A percentile compares a stretch with the other conserved stretches of the same genome.
These are phyloP conservation scores for Epinephelus coioides DNA, from an alignment of 2,797 vertebrate genomes.

Conservation along the genomic window DNA sequence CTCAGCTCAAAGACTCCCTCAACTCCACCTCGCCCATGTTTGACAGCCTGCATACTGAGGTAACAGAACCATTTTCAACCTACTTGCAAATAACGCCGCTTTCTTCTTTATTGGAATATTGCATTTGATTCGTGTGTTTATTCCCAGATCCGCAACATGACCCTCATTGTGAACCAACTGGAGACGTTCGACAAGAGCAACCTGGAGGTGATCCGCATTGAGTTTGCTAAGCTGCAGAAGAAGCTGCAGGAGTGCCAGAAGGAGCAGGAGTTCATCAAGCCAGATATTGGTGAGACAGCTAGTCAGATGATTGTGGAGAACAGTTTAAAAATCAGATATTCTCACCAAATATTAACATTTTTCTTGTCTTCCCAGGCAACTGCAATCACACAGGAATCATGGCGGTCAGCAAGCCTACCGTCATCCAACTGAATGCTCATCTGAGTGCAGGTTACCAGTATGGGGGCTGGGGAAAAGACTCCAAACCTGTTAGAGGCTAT, in stretches of 20 bases:
- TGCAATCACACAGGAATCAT: conserved; percentile 81
- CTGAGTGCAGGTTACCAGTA: conserved; percentile 41
- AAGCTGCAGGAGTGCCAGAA: conserved; percentile 81
- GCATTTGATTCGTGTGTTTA: conserved; percentile 2
- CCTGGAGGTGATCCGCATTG: conserved; percentile 78
- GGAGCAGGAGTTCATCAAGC: conserved; percentile 68
- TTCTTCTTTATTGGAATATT: not conserved
- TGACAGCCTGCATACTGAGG: conserved; percentile 88
- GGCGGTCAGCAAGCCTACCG: conserved; percentile 71
- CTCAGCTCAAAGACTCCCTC: conserved; percentile 83
- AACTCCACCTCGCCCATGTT: conserved; percentile 77
- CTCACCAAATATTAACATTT: not conserved
- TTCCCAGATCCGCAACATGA: conserved; percentile 90
- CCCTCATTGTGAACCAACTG: conserved; percentile 78
- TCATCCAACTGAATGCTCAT: conserved; percentile 73
- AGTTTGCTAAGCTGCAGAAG: conserved; percentile 83
- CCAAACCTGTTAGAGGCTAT: conserved; percentile 70
- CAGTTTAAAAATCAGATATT: not conserved
- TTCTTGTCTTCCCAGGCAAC: conserved; percentile 70
- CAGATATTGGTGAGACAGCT: conserved; percentile 71
- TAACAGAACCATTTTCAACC: conserved; percentile 49
- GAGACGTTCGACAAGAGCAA: conserved; percentile 83
- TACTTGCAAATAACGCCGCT: not conserved
- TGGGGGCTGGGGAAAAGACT: conserved; percentile 81
- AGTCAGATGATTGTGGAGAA: not conserved